These are phyloP conservation scores for Myotis lucifugus DNA, from an alignment of 2,113 vertebrate genomes.

Conservation along the genomic window DNA sequence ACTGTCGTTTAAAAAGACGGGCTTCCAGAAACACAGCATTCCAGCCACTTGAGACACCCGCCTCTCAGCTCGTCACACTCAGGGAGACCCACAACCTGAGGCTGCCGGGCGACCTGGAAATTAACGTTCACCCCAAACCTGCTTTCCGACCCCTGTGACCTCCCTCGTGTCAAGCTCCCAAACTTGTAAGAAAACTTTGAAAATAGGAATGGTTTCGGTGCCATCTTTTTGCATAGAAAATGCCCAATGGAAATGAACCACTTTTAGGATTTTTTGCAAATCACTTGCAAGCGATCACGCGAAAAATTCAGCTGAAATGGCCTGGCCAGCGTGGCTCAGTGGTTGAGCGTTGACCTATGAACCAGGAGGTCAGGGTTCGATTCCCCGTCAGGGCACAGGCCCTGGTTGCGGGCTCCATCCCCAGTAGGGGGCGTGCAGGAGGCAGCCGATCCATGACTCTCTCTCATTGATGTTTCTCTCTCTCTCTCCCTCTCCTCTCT, in stretches of 20 bases:
- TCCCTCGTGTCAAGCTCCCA: neutral
- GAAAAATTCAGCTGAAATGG: neutral
- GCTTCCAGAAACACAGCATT: neutral
- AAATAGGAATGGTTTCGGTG: neutral
- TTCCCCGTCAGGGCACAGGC: no score
- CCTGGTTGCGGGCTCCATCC: no score
- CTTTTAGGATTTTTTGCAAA: neutral
- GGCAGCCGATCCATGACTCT: no score
- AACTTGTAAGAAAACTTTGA: neutral
- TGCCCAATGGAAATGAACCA: neutral
- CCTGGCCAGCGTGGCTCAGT: no score
- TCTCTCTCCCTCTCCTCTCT: neutral
- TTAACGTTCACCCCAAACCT: neutral
- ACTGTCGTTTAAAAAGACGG: neutral
- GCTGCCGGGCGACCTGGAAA: neutral
- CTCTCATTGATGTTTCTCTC: no score
- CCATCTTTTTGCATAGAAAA: neutral
- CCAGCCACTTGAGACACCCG: neutral
- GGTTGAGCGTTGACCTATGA: no score
- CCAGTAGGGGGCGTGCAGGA: no score
- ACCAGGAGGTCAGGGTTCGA: no score
- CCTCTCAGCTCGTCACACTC: neutral
- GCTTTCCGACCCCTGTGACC: neutral
- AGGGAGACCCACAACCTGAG: no score
- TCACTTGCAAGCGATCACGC: neutral